Conservation (phyloP, 2,113 vertebrate genomes). For the Macroglossus sobrinus region DNA sequence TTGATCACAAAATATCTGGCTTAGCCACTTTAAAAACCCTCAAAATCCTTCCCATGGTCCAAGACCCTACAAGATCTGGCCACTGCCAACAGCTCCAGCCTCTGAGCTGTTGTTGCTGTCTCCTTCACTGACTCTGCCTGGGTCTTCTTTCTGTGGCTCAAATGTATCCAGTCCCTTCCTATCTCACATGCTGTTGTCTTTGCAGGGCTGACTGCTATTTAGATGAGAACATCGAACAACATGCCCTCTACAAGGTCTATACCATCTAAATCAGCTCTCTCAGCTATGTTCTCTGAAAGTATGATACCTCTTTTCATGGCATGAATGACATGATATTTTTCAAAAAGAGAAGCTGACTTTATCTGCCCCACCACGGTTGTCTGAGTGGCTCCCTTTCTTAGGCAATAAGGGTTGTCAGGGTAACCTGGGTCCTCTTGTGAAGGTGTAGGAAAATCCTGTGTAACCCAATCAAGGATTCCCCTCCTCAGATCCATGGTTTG, state of each 20-base stretch:
- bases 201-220: background rate
- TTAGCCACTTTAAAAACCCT: background rate
- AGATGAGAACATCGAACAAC: background rate
- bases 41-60: background rate
- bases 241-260: background rate
- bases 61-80: background rate
- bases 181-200: background rate
- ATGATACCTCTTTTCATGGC: background rate
- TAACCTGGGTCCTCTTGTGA: background rate
- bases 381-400: background rate
- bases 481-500: constrained; percentile 5
- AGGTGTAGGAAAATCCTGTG: background rate
- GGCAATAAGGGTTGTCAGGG: background rate
- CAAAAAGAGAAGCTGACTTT: background rate
- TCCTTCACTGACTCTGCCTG: background rate
- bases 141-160: background rate
- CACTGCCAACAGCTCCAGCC: background rate
- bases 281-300: background rate
- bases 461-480: background rate
- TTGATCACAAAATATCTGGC: background rate
- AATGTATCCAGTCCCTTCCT: background rate
- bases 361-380: background rate
- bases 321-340: background rate
- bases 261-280: background rate
- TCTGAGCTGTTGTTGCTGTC: background rate